phyloP scores from a whole-genome alignment of 2,888 invertebrate genomes.

The Cartodere bifasciata region DNA sequence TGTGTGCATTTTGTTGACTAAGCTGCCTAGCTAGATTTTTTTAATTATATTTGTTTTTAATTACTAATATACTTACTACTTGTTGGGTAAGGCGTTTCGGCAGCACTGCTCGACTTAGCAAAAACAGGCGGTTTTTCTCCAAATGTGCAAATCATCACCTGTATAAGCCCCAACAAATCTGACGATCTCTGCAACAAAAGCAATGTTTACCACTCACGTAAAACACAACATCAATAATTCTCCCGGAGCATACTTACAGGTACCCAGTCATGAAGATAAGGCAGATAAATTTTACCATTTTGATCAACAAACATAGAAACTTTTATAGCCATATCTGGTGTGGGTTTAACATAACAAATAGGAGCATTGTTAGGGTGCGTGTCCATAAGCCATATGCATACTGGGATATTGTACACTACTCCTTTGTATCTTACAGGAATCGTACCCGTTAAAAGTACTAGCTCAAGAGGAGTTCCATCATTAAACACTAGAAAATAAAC shows the following conservation, averaged over 20 bases:
- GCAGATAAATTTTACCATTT: constrained; percentile 91
- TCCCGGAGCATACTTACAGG: constrained; percentile 40
- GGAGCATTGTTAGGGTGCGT: constrained; percentile 96
- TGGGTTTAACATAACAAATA: constrained; percentile 89
- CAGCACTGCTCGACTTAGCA: constrained; percentile 51
- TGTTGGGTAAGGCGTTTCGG: constrained; percentile 41
- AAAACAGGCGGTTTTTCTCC: constrained; percentile 93
- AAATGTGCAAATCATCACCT: constrained; percentile 84
- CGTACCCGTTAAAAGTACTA: constrained; percentile 80
- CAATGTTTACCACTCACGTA: too few relatives aligned
- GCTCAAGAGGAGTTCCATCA: constrained; percentile 68
- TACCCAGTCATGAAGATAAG: constrained; percentile 92
- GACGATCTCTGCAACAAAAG: constrained; percentile 50
- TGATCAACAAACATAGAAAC: constrained; percentile 88
- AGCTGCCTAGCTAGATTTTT: background rate
- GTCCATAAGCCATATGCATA: constrained; percentile 92
- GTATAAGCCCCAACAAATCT: constrained; percentile 77
- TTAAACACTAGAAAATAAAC: constrained; percentile 57
- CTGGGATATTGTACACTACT: constrained; percentile 85
- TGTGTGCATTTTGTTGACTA: background rate
- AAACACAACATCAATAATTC: background rate
- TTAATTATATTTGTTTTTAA: too few relatives aligned
- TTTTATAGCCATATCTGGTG: constrained; percentile 89
- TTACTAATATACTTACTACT: constrained; percentile 33
- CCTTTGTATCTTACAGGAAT: constrained; percentile 88